These are phyloP conservation scores for Acanthococcus lagerstroemiae DNA, from an alignment of 2,888 invertebrate genomes.

Conservation along the genomic window DNA sequence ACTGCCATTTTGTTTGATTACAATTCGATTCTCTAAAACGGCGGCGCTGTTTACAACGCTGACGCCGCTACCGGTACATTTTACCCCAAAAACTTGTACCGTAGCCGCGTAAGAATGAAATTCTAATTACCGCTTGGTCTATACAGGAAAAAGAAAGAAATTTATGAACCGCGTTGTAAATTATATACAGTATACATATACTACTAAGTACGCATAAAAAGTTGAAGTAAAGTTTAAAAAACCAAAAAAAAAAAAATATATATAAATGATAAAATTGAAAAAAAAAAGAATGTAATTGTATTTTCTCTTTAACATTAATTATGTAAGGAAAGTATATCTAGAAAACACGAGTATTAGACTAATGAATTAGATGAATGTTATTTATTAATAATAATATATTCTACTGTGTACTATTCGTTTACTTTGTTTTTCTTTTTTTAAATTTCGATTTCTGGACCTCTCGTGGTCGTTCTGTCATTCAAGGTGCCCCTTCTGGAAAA, in stretches of 20 bases:
- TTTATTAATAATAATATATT: constrained; percentile 26
- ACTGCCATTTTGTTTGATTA: constrained; percentile 17
- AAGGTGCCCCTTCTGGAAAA: no score
- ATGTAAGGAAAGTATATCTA: constrained; percentile 5
- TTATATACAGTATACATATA: constrained; percentile 8
- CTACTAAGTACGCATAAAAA: constrained; percentile 1
- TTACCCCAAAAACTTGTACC: no score
- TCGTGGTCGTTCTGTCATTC: no score
- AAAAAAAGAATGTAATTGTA: constrained; percentile 4
- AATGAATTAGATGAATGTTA: constrained; percentile 27
- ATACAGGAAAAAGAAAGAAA: no score
- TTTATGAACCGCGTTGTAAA: no score
- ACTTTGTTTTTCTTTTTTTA: no score
- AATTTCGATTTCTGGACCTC: no score
- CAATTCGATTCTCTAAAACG: constrained; percentile 2
- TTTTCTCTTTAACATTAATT: constrained; percentile 19
- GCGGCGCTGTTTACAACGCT: neutral
- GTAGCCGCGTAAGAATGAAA: no score
- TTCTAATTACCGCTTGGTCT: no score
- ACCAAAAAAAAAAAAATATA: neutral
- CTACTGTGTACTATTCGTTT: constrained; percentile 8
- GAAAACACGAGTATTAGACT: constrained; percentile 26
- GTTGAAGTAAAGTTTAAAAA: neutral
- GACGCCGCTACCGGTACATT: neutral
- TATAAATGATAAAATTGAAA: neutral